Evolutionary conservation across 53 echinoderm and acorn worm species (phyloP), one percentile per base, ranked within the genome.

Genomic region (Arbacia lixula): DNA sequence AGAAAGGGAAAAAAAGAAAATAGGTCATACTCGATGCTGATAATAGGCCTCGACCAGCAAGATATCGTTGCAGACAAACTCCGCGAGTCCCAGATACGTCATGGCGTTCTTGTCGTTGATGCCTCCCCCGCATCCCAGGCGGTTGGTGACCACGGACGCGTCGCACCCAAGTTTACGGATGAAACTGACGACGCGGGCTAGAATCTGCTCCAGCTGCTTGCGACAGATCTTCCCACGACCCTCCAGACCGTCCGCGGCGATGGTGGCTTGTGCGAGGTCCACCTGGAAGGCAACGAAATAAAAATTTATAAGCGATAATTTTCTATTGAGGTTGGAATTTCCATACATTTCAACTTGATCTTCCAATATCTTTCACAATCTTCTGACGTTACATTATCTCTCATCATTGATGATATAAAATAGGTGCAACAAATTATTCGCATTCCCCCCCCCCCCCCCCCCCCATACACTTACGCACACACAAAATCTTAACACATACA

Each of bases 61-160:
- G 38, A 94, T 66, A 40, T 98, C 99, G 26, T 94, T 92, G 60
- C 92, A 83, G 16, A 82, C 76, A 76, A 88, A 89, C 72, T 98
- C 99, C 10, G 92, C 80, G 63, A 90, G 88, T 14, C 94, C 92
- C 2, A 98, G 88, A 33, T 92, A 94, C 86, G 89, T 86, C 87
- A 98, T 86, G 66, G 92, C 88, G 56, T 98, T 98, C 12, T 28
- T 36, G 27, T 84, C 87, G 26, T 57, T 88, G 68, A 98, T 92
- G 9, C 92, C 88, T 12, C 69, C 83, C 1, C 77, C 56, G 16
- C 86, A 94, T 11, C 99, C 99, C 0, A 98, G 92, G 34, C 89
- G 84, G 16, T 92, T 92, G 16, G 85, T 65, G 35, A 92, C 94
- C 32, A 82, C 74, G 19, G 90, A 77, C 28, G 90, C 78, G 68